Percentiles rank a stretch among this genome's conserved stretches.
phyloP scores from a whole-genome alignment of 2,888 invertebrate genomes.

The Leptinotarsa haldemani region DNA sequence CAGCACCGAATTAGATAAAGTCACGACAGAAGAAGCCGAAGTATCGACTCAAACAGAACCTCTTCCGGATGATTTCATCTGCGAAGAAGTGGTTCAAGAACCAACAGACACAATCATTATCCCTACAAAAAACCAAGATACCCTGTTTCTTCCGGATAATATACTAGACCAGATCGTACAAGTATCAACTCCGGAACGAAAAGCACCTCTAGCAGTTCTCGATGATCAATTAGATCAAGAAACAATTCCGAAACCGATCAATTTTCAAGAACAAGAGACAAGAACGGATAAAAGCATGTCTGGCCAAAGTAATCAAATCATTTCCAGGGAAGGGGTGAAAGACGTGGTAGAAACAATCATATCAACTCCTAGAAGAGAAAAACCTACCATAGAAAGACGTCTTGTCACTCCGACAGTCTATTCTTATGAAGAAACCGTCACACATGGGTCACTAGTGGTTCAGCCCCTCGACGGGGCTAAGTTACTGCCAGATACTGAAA shows the following conservation, averaged over 20 bases:
- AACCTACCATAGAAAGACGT: conserved; percentile 39
- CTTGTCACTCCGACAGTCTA: conserved; percentile 56
- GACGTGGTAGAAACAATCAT: neutral
- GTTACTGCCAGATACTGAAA: conserved; percentile 55
- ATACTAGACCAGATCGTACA: conserved; percentile 10
- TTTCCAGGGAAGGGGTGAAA: neutral
- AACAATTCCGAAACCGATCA: neutral
- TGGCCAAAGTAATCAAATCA: neutral
- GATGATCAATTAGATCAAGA: neutral
- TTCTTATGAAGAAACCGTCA: conserved; percentile 73
- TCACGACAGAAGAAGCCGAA: conserved; percentile 74
- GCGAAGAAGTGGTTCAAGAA: conserved; percentile 68
- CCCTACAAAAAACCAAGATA: conserved; percentile 28
- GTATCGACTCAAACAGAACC: conserved; percentile 89
- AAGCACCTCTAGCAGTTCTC: neutral
- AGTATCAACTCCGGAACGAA: conserved; percentile 22
- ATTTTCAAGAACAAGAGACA: neutral
- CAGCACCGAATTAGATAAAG: conserved; percentile 48
- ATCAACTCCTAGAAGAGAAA: neutral
- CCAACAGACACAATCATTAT: conserved; percentile 45
- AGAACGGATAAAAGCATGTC: neutral
- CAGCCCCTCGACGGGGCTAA: conserved; percentile 71
- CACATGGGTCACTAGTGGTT: conserved; percentile 75
- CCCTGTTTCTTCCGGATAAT: neutral
- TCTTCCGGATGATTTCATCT: conserved; percentile 80